Evolutionary conservation across 92 coral and sea anemone species (phyloP), one percentile per base, ranked within the genome.

Genomic region (Paragorgia papillata): DNA sequence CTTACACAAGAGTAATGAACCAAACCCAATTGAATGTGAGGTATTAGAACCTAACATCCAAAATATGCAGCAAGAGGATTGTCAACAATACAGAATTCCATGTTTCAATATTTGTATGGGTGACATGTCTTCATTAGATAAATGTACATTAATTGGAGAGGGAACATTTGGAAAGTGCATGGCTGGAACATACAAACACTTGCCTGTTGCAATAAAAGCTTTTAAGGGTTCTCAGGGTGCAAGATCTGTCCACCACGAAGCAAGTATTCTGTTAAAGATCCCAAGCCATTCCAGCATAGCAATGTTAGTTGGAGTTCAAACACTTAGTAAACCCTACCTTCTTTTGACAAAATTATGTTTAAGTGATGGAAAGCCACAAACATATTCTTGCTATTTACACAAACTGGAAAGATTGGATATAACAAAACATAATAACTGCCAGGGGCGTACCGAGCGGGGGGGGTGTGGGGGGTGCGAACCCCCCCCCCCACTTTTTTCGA

Each of bases 81-180:
- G 58, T 51, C 20, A 51, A 30, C 71, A 43, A 31, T 69, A 67
- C 60, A 21, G 9, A 29, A 80, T 85, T 29, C 82, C 82, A 0
- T 61, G 77, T 9, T 57, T 85, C 21, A 85, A 80, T 66, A 25
- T 85, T n/a, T 64, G 82, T 43, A 56, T 63, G 44, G 79, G 60
- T 10, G 73, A 76, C 18, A 37, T 85, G 57, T 35, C 83, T 12
- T 75, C 71, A 31, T 15, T 85, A 10, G 31, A 56, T 9, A 2
- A 74, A 40, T 66, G 85, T 2, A 3, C 2, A 9, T 31, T 85
- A n/a, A 80, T 80, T 57, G 85, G 85, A 15, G 89, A 85, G 32
- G 89, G 89, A 5, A 80, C 89, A 0, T 85, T 85, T 85, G 89
- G 89, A 18, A 65, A 33, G 30, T 85, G 89, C 27, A 12, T 85